Percentiles rank a stretch among this genome's conserved stretches.
These are phyloP conservation scores for Chesias legatella DNA, from an alignment of 2,888 invertebrate genomes.

Conservation along the genomic window DNA sequence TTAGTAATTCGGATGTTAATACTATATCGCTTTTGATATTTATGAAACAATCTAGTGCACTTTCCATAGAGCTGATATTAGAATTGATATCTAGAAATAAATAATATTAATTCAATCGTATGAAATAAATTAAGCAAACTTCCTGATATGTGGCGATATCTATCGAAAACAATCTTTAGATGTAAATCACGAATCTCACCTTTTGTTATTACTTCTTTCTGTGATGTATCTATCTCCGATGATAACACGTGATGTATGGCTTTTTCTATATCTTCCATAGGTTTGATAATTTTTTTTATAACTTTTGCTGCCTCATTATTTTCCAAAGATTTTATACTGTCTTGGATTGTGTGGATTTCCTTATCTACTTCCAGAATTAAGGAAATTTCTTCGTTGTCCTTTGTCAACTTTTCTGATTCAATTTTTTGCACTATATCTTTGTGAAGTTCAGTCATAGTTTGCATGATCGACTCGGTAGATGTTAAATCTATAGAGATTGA, in stretches of 20 bases:
- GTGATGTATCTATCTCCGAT: constrained; percentile 33
- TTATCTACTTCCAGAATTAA: constrained; percentile 56
- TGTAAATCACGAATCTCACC: constrained; percentile 47
- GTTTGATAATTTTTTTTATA: constrained; percentile 44
- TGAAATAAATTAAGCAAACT: no score
- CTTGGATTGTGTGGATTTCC: constrained; percentile 56
- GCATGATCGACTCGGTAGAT: constrained; percentile 56
- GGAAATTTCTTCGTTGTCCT: constrained; percentile 46
- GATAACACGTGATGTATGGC: constrained; percentile 43
- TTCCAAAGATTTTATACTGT: constrained; percentile 54
- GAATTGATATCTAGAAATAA: constrained; percentile 56
- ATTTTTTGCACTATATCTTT: constrained; percentile 56
- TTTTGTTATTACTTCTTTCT: constrained; percentile 34
- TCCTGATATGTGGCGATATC: no score
- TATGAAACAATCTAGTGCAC: constrained; percentile 42
- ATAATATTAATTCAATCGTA: no score
- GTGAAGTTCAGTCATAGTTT: constrained; percentile 57
- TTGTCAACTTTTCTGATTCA: constrained; percentile 34
- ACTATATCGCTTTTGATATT: constrained; percentile 37
- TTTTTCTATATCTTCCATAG: constrained; percentile 52
- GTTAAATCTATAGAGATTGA: constrained; percentile 50
- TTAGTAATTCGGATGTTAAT: constrained; percentile 25
- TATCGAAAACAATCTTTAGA: no score
- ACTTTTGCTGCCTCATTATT: constrained; percentile 34
- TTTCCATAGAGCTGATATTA: constrained; percentile 48